These are phyloP conservation scores for Podocnemis expansa DNA, from an alignment of 2,113 vertebrate species.

Conservation along the genomic window DNA sequence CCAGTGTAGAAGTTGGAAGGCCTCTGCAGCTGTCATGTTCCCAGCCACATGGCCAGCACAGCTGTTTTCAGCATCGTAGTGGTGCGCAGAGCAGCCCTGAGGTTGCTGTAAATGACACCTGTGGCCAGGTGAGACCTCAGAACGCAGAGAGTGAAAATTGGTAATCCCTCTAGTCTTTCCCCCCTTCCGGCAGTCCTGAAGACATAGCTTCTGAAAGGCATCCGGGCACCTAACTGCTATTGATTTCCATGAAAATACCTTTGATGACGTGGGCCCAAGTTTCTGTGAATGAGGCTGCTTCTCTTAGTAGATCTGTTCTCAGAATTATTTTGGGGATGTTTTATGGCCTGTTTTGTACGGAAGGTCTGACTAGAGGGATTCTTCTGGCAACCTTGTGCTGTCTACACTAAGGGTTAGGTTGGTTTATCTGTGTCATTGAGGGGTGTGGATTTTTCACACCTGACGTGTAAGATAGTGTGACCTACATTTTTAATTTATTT, in stretches of 20 bases:
- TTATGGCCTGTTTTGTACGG: neutral
- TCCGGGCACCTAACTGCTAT: neutral
- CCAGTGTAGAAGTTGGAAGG: neutral
- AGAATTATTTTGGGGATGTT: neutral
- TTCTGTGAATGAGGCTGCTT: neutral
- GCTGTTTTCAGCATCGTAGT: neutral
- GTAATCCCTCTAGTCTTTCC: neutral
- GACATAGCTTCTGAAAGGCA: neutral
- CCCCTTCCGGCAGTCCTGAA: neutral
- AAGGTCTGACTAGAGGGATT: neutral
- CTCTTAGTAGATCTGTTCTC: neutral
- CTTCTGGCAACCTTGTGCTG: neutral
- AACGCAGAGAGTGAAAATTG: neutral
- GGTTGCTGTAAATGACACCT: neutral
- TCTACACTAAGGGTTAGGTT: neutral
- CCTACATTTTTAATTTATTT: neutral
- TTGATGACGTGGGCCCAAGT: neutral
- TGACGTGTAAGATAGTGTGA: neutral
- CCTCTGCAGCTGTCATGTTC: neutral
- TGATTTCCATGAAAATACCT: neutral
- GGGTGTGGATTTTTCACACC: neutral
- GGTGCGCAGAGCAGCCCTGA: neutral
- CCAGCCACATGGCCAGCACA: neutral
- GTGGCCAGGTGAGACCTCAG: neutral
- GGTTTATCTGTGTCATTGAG: neutral